A percentile compares a stretch with the other conserved stretches of the same genome.
These are phyloP conservation scores for Actinia equina DNA, from an alignment of 64 coral and sea anemone genomes.

Conservation along the genomic window DNA sequence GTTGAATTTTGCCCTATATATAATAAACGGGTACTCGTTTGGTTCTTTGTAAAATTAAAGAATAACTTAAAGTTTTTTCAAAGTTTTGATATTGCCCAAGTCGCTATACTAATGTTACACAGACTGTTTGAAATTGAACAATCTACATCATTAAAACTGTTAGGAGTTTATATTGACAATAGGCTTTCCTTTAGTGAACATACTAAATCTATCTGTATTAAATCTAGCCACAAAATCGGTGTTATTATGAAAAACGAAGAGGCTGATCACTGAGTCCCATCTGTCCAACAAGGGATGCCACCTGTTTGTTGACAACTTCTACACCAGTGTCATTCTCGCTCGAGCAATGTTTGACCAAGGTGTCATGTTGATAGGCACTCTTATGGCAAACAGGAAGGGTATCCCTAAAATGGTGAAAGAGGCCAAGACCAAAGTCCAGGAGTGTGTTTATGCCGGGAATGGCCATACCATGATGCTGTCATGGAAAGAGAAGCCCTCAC, in stretches of 20 bases:
- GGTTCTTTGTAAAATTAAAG: too few species aligned
- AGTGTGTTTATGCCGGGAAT: conserved; percentile 12
- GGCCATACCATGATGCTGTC: neutral
- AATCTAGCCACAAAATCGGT: conserved; percentile 52
- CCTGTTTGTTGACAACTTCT: conserved; percentile 49
- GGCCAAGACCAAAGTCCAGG: neutral
- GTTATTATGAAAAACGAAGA: conserved; percentile 39
- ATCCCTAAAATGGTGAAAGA: conserved; percentile 24
- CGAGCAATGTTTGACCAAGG: conserved; percentile 12
- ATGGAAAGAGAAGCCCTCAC: conserved; percentile 19
- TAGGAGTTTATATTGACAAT: conserved; percentile 53
- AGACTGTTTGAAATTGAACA: too few species aligned
- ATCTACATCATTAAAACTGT: conserved; percentile 31
- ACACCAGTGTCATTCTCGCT: conserved; percentile 27
- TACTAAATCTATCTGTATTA: conserved; percentile 41
- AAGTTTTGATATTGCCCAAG: too few species aligned
- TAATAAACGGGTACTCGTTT: too few species aligned
- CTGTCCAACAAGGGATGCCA: conserved; percentile 38
- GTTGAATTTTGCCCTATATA: too few species aligned
- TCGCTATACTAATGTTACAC: too few species aligned
- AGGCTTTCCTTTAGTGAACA: conserved; percentile 41
- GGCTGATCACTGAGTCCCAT: neutral
- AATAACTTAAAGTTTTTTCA: too few species aligned
- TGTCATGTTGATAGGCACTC: conserved; percentile 9
- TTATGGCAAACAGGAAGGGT: conserved; percentile 39